phyloP scores from a whole-genome alignment of 2,797 vertebrate genomes.

The Delichon dasypus region DNA sequence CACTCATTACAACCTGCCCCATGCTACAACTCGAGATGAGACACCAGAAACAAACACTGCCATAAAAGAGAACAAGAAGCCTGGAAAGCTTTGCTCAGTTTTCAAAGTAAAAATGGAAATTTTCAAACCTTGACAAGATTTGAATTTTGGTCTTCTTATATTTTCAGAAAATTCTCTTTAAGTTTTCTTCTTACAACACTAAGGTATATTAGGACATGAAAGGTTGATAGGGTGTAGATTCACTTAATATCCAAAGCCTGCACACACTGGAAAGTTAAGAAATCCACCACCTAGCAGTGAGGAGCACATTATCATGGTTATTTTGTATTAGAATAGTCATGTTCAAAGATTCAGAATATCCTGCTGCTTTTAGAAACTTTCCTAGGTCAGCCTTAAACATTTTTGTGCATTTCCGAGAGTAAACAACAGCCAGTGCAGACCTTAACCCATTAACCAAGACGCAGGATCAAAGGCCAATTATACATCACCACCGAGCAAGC shows the following conservation, averaged over 20 bases:
- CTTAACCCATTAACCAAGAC: background rate
- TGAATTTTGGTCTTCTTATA: background rate
- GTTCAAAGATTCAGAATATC: background rate
- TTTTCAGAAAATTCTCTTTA: background rate
- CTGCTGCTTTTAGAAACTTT: background rate
- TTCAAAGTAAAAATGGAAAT: background rate
- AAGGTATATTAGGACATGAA: background rate
- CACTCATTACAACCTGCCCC: background rate
- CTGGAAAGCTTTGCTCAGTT: background rate
- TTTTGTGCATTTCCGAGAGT: background rate
- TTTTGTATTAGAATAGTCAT: background rate
- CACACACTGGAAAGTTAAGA: background rate
- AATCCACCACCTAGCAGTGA: background rate
- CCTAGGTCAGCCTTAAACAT: background rate
- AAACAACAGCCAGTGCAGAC: background rate
- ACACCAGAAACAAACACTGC: background rate
- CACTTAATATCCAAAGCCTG: background rate
- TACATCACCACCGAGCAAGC: background rate
- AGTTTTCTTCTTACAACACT: background rate
- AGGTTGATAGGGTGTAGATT: background rate
- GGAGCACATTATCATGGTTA: background rate
- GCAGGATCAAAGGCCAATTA: background rate
- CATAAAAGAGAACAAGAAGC: background rate
- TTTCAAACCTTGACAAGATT: background rate
- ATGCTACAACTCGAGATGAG: background rate